These are phyloP conservation scores for Chrysogorgia sp. DNA, from an alignment of 92 coral and sea anemone genomes.

Conservation along the genomic window DNA sequence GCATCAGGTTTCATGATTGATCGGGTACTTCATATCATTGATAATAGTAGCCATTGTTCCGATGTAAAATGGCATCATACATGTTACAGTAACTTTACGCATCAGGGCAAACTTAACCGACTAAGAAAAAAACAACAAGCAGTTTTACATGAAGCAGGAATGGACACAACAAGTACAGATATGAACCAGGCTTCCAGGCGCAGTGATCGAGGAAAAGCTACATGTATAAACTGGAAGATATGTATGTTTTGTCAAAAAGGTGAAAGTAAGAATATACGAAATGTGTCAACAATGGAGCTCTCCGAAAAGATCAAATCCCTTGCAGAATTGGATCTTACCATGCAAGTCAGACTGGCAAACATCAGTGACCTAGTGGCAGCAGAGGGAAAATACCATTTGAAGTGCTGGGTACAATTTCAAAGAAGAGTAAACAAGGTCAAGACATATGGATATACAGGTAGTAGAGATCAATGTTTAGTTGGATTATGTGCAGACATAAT, in stretches of 20 bases:
- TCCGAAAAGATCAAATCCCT: background rate
- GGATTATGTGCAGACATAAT: background rate
- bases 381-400: constrained; percentile 6
- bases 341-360: too few relatives aligned
- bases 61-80: background rate
- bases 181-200: background rate
- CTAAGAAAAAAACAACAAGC: background rate
- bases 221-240: constrained; percentile 43
- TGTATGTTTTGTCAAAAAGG: constrained; percentile 43
- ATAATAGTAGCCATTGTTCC: background rate
- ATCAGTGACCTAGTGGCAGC: constrained; percentile 8
- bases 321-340: background rate
- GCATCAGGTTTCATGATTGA: background rate
- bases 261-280: background rate
- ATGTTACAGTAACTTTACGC: constrained; percentile 15
- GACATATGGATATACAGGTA: background rate
- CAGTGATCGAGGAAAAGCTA: background rate
- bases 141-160: background rate
- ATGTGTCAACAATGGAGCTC: background rate
- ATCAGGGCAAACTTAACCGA: constrained; percentile 1
- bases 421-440: background rate
- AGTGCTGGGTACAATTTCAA: constrained; percentile 20
- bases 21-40: background rate
- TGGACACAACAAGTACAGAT: background rate
- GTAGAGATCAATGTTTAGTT: background rate